These are phyloP conservation scores for Drosophila malerkotliana DNA, from an alignment of 1,140 invertebrate species.

Conservation along the genomic window DNA sequence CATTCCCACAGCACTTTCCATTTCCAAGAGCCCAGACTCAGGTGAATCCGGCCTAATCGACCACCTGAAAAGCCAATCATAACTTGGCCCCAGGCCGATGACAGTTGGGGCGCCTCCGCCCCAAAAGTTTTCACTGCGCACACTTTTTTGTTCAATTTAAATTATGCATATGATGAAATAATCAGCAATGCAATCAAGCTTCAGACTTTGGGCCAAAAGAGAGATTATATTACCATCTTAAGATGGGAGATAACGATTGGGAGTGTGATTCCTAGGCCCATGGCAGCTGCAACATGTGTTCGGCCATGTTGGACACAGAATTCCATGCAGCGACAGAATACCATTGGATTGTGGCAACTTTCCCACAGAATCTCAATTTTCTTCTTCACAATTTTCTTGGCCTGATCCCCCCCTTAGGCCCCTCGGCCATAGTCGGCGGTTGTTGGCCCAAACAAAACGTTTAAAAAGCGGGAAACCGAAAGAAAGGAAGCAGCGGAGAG, in stretches of 20 bases:
- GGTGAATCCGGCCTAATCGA: conserved; percentile 5
- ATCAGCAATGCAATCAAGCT: conserved; percentile 77
- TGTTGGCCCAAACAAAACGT: conserved; percentile 63
- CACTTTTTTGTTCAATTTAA: conserved; percentile 70
- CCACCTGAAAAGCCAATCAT: conserved; percentile 62
- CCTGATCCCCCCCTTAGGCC: not conserved
- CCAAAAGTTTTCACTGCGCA: conserved; percentile 58
- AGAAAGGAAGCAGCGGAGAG: conserved; percentile 30
- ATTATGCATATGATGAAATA: conserved; percentile 79
- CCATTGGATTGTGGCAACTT: conserved; percentile 77
- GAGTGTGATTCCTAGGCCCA: conserved; percentile 34
- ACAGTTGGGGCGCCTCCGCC: conserved; percentile 24
- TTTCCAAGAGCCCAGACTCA: conserved; percentile 28
- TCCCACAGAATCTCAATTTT: conserved; percentile 71
- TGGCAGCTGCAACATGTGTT: conserved; percentile 69
- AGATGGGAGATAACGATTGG: conserved; percentile 54
- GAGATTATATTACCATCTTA: conserved; percentile 62
- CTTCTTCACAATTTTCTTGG: conserved; percentile 5
- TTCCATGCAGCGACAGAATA: conserved; percentile 66
- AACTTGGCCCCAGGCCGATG: conserved; percentile 47
- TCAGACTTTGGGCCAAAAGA: conserved; percentile 26
- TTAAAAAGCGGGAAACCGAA: conserved; percentile 42
- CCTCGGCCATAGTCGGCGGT: no score
- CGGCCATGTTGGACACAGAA: conserved; percentile 58
- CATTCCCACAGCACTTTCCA: conserved; percentile 51